Conservation (phyloP, 2,113 vertebrate species). For the Helogale parvula region DNA sequence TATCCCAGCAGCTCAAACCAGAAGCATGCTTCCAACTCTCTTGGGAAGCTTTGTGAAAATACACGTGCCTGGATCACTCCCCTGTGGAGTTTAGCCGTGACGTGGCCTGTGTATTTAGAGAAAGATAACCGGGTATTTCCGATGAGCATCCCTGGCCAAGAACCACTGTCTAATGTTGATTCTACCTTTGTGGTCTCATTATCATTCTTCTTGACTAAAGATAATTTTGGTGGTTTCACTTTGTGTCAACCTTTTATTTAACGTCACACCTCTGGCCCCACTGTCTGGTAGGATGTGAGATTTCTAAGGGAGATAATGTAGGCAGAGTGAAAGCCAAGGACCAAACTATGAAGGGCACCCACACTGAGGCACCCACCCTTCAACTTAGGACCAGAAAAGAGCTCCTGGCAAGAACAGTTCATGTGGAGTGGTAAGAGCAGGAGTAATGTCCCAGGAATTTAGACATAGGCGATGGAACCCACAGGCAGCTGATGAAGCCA, state of each 20-base stretch:
- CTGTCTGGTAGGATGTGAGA: background rate
- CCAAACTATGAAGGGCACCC: background rate
- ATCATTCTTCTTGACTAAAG: background rate
- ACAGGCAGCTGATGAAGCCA: background rate
- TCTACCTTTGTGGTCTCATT: background rate
- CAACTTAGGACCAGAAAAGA: background rate
- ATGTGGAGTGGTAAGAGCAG: background rate
- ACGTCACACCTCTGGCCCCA: background rate
- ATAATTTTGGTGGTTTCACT: background rate
- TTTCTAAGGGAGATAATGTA: background rate
- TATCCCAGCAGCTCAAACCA: background rate
- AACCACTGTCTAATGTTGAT: background rate
- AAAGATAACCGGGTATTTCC: background rate
- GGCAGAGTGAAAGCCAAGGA: background rate
- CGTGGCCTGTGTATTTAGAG: background rate
- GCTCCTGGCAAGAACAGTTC: background rate
- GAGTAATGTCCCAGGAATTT: background rate
- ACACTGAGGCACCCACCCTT: background rate
- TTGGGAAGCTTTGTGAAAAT: background rate
- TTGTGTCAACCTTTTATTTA: background rate
- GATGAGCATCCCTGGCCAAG: background rate
- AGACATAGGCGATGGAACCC: background rate
- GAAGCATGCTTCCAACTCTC: background rate
- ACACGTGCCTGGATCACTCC: background rate
- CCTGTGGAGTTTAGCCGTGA: background rate